Conservation (phyloP, 2,888 invertebrate genomes). For the Luffia ferchaultella region DNA sequence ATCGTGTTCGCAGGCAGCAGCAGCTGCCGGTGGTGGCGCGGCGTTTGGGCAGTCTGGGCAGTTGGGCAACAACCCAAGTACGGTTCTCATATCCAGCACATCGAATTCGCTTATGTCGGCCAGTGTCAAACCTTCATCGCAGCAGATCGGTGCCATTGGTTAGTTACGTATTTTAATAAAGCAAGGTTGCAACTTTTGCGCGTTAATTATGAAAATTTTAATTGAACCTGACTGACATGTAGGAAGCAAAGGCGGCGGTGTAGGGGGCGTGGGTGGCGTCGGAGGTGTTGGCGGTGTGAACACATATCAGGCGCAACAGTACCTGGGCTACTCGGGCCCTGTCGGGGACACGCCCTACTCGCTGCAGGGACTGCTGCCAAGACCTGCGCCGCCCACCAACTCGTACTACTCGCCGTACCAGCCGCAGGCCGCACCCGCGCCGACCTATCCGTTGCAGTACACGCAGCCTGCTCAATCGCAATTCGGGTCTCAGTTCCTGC, state of each 20-base stretch:
- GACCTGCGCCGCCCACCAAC: conserved; percentile 52
- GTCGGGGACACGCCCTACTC: conserved; percentile 54
- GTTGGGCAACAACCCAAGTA: conserved; percentile 82
- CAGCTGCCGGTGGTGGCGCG: conserved; percentile 68
- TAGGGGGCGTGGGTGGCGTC: conserved; percentile 24
- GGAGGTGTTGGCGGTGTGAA: conserved; percentile 52
- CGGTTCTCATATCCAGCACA: conserved; percentile 87
- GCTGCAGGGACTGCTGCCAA: conserved; percentile 49
- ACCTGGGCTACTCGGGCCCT: conserved; percentile 52
- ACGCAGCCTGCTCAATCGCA: conserved; percentile 67
- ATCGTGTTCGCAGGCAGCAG: conserved; percentile 38
- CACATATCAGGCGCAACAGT: conserved; percentile 56
- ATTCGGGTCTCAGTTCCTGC: conserved; percentile 52
- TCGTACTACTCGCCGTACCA: conserved; percentile 61
- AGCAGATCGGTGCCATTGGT: conserved; percentile 87
- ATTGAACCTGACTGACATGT: no score
- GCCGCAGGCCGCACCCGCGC: conserved; percentile 62
- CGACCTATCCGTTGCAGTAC: conserved; percentile 69
- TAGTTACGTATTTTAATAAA: conserved; percentile 18
- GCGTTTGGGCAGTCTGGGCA: conserved; percentile 84
- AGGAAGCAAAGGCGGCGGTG: conserved; percentile 50
- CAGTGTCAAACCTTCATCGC: conserved; percentile 82
- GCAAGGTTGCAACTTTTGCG: no score
- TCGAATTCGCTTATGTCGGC: conserved; percentile 91
- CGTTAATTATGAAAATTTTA: no score